Evolutionary conservation across 1,140 invertebrate genomes (phyloP), one percentile per base, ranked within the genome.

Genomic region (Chymomyza costata): DNA sequence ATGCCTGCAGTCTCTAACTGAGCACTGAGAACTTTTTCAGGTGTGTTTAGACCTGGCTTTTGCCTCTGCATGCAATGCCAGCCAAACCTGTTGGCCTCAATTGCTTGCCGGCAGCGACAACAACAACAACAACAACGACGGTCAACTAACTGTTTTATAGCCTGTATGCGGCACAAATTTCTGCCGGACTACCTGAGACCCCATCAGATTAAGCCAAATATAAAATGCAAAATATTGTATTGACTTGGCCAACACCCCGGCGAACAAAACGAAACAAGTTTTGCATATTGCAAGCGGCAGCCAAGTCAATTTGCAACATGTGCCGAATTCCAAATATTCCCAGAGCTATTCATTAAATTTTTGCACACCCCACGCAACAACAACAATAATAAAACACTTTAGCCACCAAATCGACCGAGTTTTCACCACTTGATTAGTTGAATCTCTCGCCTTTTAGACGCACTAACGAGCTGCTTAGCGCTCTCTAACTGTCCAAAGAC

Each of bases 1-100:
- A 5, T 3, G 38, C 31, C 34, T 39, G 43, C 53, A 64, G 38
- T 35, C 54, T 30, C 31, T 55, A 47, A 47, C n/a, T 34, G 13
- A 25, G 43, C 46, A 57, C 11, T 44, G 49, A 76, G 66, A 78
- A 71, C 51, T 61, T 56, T n/a, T n/a, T 65, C 51, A 41, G 51
- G 44, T 54, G n/a, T n/a, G n/a, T n/a, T n/a, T n/a, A n/a, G n/a
- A n/a, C n/a, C n/a, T n/a, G n/a, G n/a, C n/a, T n/a, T n/a, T n/a
- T n/a, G 19, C 13, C 37, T 19, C 41, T 47, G 52, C 18, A n/a
- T 53, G 11, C 34, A 25, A 8, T 57, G 17, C 32, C 49, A 63
- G 19, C 16, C 34, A 76, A 76, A 71, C 71, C 70, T 66, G 70
- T 76, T 76, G 70, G 71, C 70, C 70, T 60, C 70, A 51, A 56